A percentile compares a stretch with the other conserved stretches of the same genome.
Evolutionary conservation across 1,140 invertebrate genomes (phyloP).

Genomic region (Drosophila busckii): DNA sequence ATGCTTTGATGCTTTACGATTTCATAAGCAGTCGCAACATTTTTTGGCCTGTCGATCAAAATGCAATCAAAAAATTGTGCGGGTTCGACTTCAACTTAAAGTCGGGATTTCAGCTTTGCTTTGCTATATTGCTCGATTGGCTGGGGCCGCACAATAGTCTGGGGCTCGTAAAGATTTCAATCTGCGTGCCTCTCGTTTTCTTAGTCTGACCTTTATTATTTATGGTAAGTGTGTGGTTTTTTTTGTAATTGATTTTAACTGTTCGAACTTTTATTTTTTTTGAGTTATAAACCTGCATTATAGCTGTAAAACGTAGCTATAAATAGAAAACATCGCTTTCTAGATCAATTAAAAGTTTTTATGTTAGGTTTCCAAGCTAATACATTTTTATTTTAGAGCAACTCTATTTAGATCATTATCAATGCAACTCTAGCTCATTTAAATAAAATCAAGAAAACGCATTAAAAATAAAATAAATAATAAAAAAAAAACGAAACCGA

Average conservation of each 20-base stretch:
- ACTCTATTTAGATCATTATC: constrained; percentile 7
- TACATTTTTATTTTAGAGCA: background rate
- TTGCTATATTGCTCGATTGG: constrained; percentile 49
- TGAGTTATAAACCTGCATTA: constrained; percentile 32
- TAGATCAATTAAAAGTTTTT: background rate
- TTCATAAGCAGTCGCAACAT: constrained; percentile 52
- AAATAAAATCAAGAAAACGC: constrained; percentile 22
- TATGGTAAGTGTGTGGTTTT: constrained; percentile 56
- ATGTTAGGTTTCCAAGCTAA: background rate
- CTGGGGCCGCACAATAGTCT: constrained; percentile 52
- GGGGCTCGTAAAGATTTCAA: constrained; percentile 62
- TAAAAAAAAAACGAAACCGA: constrained; percentile 13
- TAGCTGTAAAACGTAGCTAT: constrained; percentile 24
- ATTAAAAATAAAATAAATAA: constrained; percentile 33
- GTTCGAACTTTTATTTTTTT: constrained; percentile 20
- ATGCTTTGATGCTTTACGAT: constrained; percentile 57
- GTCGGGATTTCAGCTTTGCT: no score
- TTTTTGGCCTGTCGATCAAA: constrained; percentile 65
- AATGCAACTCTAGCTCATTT: constrained; percentile 12
- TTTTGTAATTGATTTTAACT: constrained; percentile 67
- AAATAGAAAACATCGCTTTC: no score
- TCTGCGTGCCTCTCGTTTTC: constrained; percentile 18
- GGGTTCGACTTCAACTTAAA: constrained; percentile 24
- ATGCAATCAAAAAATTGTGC: constrained; percentile 73
- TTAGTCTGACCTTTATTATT: constrained; percentile 50